Evolutionary conservation across 2,797 vertebrate species (phyloP).

Genomic region (Eulemur coronatus): DNA sequence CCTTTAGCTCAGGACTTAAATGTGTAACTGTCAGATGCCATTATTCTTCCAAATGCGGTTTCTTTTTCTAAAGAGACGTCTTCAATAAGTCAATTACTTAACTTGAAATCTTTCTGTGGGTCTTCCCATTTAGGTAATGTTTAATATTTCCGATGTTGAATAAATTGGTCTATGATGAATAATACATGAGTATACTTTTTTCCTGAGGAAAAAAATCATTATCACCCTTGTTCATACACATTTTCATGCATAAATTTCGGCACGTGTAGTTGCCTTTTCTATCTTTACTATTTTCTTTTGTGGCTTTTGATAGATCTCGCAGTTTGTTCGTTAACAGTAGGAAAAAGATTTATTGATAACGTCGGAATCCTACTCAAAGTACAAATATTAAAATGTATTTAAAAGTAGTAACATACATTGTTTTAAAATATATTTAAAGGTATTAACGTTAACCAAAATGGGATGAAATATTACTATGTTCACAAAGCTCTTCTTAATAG

Average conservation of each 20-base stretch:
- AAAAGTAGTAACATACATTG: background rate
- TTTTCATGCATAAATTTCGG: constrained; percentile 14
- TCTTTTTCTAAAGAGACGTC: constrained; percentile 40
- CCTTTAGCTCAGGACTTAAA: background rate
- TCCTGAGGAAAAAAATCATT: constrained; percentile 11
- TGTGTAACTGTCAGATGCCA: background rate
- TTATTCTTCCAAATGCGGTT: background rate
- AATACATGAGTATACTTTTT: background rate
- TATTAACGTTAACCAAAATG: constrained; percentile 28
- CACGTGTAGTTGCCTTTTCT: background rate
- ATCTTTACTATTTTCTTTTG: constrained; percentile 34
- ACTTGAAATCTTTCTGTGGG: background rate
- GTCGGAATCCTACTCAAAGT: background rate
- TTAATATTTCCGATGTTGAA: constrained; percentile 15
- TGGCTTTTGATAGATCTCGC: background rate
- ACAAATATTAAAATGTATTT: constrained; percentile 9
- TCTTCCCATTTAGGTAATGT: constrained; percentile 21
- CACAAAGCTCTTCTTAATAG: background rate
- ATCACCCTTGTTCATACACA: background rate
- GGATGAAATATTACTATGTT: background rate
- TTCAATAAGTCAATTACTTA: constrained; percentile 35
- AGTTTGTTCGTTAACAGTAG: background rate
- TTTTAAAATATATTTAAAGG: background rate
- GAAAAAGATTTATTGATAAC: background rate
- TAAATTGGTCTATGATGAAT: constrained; percentile 25